Conservation (phyloP, 2,113 vertebrate species). For the Haliaeetus leucogaster region DNA sequence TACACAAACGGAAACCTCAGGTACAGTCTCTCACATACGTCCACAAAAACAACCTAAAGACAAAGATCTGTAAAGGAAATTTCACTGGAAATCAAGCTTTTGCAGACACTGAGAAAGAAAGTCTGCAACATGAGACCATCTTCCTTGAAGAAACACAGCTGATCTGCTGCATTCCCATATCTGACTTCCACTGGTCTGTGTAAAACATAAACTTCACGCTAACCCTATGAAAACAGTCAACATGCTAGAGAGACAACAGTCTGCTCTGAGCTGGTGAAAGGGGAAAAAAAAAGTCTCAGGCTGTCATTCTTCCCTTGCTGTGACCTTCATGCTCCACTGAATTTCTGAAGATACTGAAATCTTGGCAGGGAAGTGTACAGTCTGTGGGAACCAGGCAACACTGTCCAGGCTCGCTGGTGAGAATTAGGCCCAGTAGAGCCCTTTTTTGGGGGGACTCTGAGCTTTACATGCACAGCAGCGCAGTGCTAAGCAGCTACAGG, state of each 20-base stretch:
- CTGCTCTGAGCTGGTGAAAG: conserved; percentile 43
- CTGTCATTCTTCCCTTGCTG: conserved; percentile 67
- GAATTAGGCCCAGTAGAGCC: conserved; percentile 14
- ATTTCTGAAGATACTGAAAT: conserved; percentile 74
- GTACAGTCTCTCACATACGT: neutral
- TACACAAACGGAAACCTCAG: neutral
- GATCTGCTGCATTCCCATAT: conserved; percentile 37
- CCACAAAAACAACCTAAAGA: neutral
- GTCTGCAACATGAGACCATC: neutral
- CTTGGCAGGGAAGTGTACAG: conserved; percentile 72
- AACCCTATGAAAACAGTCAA: conserved; percentile 63
- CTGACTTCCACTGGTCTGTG: conserved; percentile 40
- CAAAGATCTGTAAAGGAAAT: conserved; percentile 26
- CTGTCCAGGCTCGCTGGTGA: neutral
- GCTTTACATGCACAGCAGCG: neutral
- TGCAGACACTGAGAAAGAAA: conserved; percentile 19
- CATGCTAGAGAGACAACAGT: conserved; percentile 41
- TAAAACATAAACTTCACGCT: conserved; percentile 59
- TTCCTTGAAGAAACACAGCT: conserved; percentile 60
- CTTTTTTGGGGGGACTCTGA: neutral
- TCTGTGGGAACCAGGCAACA: conserved; percentile 70
- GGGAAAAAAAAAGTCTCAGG: conserved; percentile 32
- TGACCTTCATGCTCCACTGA: conserved; percentile 72
- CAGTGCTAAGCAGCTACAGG: neutral
- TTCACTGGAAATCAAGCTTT: conserved; percentile 20